A percentile compares a stretch with the other conserved stretches of the same genome.
These are phyloP conservation scores for Erebia palarica DNA, from an alignment of 2,888 invertebrate genomes.

Conservation along the genomic window DNA sequence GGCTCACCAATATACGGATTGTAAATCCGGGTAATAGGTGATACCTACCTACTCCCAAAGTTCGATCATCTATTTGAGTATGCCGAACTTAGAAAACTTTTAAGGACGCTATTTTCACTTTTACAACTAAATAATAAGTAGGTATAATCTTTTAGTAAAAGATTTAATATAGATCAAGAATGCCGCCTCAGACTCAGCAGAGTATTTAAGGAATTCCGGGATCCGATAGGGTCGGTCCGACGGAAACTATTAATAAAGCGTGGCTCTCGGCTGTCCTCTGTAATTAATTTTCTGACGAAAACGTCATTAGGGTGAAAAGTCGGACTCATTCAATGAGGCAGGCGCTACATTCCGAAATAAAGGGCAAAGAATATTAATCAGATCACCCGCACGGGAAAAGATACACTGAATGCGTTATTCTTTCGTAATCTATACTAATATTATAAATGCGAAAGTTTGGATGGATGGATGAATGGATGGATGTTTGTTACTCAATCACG, in stretches of 20 bases:
- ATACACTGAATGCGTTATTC: too few relatives aligned
- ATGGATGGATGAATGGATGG: too few relatives aligned
- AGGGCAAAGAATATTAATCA: background rate
- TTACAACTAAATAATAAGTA: too few relatives aligned
- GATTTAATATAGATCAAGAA: constrained; percentile 20
- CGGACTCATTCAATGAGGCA: background rate
- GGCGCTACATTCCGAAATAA: background rate
- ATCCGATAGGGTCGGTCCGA: constrained; percentile 16
- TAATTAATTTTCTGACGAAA: constrained; percentile 24
- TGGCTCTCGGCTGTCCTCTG: constrained; percentile 19
- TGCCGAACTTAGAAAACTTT: background rate
- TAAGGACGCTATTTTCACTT: too few relatives aligned
- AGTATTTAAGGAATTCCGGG: constrained; percentile 22
- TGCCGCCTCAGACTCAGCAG: constrained; percentile 8
- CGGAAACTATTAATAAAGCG: constrained; percentile 24
- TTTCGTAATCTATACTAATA: too few relatives aligned
- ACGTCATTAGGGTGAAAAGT: constrained; percentile 19
- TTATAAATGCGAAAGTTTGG: too few relatives aligned
- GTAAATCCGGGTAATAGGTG: too few relatives aligned
- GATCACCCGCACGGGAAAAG: too few relatives aligned
- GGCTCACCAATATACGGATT: too few relatives aligned
- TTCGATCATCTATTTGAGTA: background rate
- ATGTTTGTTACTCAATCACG: too few relatives aligned
- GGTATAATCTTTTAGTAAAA: constrained; percentile 2
- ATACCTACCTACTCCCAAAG: background rate